Evolutionary conservation across 2,113 vertebrate species (phyloP), one percentile per base, ranked within the genome.

Genomic region (Emydocephalus ijimae): DNA sequence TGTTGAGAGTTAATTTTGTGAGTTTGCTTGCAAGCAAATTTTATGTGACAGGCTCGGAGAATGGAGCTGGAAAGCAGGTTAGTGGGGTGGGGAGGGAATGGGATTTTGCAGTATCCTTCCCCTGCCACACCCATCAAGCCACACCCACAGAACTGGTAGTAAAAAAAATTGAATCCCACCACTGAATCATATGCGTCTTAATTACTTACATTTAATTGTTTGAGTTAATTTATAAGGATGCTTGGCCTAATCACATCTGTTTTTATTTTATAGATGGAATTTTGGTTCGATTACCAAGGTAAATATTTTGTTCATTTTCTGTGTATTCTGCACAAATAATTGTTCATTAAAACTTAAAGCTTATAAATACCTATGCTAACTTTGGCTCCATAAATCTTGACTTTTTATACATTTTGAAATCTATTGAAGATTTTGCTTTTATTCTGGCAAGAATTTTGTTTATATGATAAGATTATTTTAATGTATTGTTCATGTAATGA

Each of bases 281-380:
- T 99, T 93, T 99, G 98, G 98, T 98, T 96, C 94, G 91, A 59
- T 94, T 98, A 98, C 95, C 97, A 93, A 93, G 96, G 98, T 98
- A 95, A 95, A 98, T 81, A 9, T 26, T 88, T 85, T 29, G 0
- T 0, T 14, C 1, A 15, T 2, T 55, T 90, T 92, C 6, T 88
- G 7, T 3, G 50, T 23, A 86, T 34, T 18, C 29, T 43, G 59
- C 48, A 26, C 23, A 91, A 74, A 54, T 34, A 21, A n/a, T 9
- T 43, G 11, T 10, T 57, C 56, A 26, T 9, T 21, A 23, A 64
- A 87, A 87, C 1, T 43, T 45, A 93, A 92, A 88, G 85, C 52
- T 85, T 89, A 5, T 0, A 18, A 54, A 90, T 1, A 69, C 29
- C 61, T 48, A 12, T 43, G 18, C 1, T 86, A 54, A 15, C n/a